phyloP scores from a whole-genome alignment of 2,113 vertebrate species.

The Lepidothrix coronata region DNA sequence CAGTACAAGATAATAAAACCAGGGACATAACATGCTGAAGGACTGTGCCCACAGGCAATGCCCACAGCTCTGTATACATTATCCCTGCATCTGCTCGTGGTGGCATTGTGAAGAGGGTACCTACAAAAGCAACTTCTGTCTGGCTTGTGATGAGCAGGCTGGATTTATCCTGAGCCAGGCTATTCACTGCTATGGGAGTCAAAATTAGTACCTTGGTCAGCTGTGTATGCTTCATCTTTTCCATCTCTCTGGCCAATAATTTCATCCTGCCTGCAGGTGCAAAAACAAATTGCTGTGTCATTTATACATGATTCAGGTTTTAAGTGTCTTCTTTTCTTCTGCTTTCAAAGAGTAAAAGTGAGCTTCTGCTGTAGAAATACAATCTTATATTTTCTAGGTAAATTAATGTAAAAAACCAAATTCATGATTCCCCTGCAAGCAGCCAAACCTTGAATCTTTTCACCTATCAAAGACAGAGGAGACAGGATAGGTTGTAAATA shows the following conservation, averaged over 20 bases:
- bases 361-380: not conserved
- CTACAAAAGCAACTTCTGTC: not conserved
- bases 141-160: not conserved
- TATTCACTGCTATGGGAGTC: not conserved
- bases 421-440: not conserved
- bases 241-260: not conserved
- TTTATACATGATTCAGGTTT: not conserved
- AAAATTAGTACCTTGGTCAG: not conserved
- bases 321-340: not conserved
- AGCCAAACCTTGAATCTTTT: not conserved
- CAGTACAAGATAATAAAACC: not conserved
- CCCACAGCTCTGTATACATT: not conserved
- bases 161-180: not conserved
- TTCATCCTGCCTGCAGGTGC: not conserved
- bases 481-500: not conserved
- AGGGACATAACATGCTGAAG: not conserved
- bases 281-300: not conserved
- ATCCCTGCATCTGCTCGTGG: not conserved
- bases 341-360: not conserved
- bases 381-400: not conserved
- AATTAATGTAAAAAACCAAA: not conserved
- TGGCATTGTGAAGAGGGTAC: not conserved
- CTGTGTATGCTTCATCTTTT: not conserved
- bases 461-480: not conserved
- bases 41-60: not conserved